These are phyloP conservation scores for Sminthopsis crassicaudata DNA, from an alignment of 2,113 vertebrate species.

Conservation along the genomic window DNA sequence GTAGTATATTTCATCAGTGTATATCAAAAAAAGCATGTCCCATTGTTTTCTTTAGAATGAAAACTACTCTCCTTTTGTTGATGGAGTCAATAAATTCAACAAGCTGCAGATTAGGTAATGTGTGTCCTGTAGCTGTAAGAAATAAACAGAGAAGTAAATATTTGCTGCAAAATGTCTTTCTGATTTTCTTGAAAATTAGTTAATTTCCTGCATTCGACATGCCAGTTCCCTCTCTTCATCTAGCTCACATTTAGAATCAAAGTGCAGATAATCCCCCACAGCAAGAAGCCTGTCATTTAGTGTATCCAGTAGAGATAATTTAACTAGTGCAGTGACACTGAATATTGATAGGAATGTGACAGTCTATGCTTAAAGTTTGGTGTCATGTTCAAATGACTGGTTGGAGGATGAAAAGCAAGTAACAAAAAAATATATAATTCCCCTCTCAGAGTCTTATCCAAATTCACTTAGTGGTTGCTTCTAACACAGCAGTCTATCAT, in stretches of 20 bases:
- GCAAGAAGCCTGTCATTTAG: constrained; percentile 74
- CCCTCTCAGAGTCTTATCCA: constrained; percentile 52
- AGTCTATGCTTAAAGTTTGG: constrained; percentile 80
- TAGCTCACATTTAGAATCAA: constrained; percentile 67
- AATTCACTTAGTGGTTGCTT: constrained; percentile 59
- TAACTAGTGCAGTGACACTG: constrained; percentile 71
- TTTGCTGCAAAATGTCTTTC: constrained; percentile 70
- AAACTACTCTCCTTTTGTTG: constrained; percentile 50
- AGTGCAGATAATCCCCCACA: constrained; percentile 69
- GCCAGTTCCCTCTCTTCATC: constrained; percentile 12
- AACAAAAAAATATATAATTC: constrained; percentile 57
- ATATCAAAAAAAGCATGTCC: constrained; percentile 1
- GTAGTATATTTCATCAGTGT: constrained; percentile 50
- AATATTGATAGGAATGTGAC: constrained; percentile 84
- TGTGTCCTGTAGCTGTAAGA: constrained; percentile 55
- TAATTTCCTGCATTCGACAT: constrained; percentile 65
- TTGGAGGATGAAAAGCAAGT: constrained; percentile 77
- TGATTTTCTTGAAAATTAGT: constrained; percentile 73
- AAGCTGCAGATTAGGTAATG: constrained; percentile 67
- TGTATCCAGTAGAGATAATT: constrained; percentile 83
- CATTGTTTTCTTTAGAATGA: constrained; percentile 40
- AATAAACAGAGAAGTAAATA: constrained; percentile 77
- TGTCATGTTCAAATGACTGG: constrained; percentile 74
- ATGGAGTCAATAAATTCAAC: constrained; percentile 59
- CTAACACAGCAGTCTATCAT: constrained; percentile 57